A percentile compares a stretch with the other conserved stretches of the same genome.
phyloP scores from a whole-genome alignment of 1,140 invertebrate species.

The Galleria mellonella region DNA sequence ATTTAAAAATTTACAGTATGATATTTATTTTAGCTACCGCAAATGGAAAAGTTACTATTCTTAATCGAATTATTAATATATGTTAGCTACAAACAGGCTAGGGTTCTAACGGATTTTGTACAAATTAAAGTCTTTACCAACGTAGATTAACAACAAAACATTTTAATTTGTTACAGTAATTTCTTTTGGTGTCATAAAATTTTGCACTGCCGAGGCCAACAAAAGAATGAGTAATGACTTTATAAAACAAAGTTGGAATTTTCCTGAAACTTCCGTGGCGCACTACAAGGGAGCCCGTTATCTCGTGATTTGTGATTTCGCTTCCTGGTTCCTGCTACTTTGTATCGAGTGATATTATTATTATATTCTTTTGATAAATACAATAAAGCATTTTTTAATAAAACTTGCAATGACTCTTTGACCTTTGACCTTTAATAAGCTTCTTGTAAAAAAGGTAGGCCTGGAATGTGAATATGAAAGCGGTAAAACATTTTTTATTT shows the following conservation, averaged over 20 bases:
- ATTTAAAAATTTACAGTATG: no score
- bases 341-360: conserved; percentile 5
- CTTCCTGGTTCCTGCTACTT: conserved; percentile 13
- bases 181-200: conserved; percentile 65
- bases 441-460: no score
- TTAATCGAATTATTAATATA: no score
- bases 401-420: no score
- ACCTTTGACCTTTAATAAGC: no score
- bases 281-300: conserved; percentile 35
- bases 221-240: conserved; percentile 70
- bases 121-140: conserved; percentile 33
- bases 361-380: no score
- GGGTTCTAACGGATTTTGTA: conserved; percentile 5
- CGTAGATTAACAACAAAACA: conserved; percentile 49
- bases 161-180: conserved; percentile 65
- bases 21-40: no score
- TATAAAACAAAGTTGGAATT: conserved; percentile 65
- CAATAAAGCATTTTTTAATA: no score
- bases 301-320: conserved; percentile 45
- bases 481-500: no score
- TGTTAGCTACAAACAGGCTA: no score
- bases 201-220: conserved; percentile 50
- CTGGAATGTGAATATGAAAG: no score
- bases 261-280: conserved; percentile 47
- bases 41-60: no score